phyloP scores from a whole-genome alignment of 2,113 vertebrate species.

The Arvicanthis niloticus region DNA sequence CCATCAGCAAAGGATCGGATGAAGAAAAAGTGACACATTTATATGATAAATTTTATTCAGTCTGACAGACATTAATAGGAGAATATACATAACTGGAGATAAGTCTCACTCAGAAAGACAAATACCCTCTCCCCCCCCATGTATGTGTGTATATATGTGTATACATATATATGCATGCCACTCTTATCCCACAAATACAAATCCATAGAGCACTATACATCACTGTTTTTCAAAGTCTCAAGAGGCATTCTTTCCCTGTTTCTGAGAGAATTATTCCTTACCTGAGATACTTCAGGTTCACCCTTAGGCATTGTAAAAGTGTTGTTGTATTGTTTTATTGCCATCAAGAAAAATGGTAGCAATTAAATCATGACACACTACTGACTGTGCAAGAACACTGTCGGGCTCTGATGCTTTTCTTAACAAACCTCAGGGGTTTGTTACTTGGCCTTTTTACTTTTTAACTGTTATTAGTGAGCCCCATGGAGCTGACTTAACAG shows the following conservation, averaged over 20 bases:
- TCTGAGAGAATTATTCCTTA: constrained; percentile 3
- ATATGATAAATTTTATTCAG: neutral
- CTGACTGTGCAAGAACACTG: fast-evolving
- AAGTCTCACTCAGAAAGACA: neutral
- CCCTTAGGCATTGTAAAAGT: neutral
- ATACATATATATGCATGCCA: neutral
- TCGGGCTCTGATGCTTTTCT: neutral
- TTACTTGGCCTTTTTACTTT: neutral
- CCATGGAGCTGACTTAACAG: neutral
- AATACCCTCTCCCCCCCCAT: neutral
- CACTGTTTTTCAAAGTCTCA: neutral
- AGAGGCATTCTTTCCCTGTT: neutral
- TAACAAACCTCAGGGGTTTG: neutral
- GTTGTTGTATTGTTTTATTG: neutral
- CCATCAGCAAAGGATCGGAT: neutral
- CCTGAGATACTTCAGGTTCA: neutral
- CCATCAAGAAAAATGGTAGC: constrained; percentile 13
- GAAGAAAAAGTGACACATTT: neutral
- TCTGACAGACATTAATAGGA: neutral
- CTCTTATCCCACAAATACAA: neutral
- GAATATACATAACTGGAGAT: neutral
- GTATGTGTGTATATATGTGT: neutral
- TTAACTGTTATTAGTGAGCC: neutral
- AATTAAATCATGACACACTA: neutral
- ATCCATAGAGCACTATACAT: neutral